phyloP scores from a whole-genome alignment of 2,888 invertebrate genomes.

The Rhogogaster chlorosoma region DNA sequence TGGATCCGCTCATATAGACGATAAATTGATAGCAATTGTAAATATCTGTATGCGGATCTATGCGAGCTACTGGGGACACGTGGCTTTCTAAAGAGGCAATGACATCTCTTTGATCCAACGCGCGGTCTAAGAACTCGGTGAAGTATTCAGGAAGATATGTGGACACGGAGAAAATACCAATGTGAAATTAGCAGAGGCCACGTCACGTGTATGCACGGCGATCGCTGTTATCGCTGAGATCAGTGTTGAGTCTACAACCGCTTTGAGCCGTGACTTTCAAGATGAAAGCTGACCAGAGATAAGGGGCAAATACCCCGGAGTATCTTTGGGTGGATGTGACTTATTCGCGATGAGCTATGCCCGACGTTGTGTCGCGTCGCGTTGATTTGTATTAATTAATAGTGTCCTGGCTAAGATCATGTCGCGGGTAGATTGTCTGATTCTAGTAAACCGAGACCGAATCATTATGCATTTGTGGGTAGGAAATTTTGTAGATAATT shows the following conservation, averaged over 20 bases:
- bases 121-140: not conserved
- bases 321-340: not conserved
- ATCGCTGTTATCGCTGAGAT: conserved; percentile 2
- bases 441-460: not conserved
- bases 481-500: not conserved
- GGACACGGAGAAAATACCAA: not conserved
- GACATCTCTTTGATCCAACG: not conserved
- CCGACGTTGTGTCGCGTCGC: not conserved
- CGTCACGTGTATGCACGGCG: not conserved
- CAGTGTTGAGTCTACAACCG: conserved; percentile 35
- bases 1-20: too few relatives aligned
- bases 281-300: not conserved
- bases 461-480: not conserved
- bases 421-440: not conserved
- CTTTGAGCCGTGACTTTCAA: conserved; percentile 17
- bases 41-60: not conserved
- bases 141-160: not conserved
- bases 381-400: not conserved
- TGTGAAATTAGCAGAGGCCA: conserved; percentile 12
- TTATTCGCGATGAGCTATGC: not conserved
- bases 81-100: not conserved
- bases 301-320: not conserved
- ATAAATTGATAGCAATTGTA: too few relatives aligned
- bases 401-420: not conserved
- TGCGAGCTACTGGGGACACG: not conserved